phyloP scores from a whole-genome alignment of 2,888 invertebrate species.

The Vanessa cardui region DNA sequence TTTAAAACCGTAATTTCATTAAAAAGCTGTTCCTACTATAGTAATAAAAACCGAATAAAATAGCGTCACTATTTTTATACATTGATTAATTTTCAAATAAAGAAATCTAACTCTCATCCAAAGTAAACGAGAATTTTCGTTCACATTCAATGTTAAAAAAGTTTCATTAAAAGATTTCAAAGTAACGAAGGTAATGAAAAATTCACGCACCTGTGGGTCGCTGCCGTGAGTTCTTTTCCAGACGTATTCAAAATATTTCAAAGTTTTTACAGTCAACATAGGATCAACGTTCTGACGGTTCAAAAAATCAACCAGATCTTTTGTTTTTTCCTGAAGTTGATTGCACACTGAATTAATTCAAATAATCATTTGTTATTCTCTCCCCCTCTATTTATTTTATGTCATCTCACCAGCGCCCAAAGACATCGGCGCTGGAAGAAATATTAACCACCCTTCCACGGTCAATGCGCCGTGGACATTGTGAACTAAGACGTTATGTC shows the following conservation, averaged over 20 bases:
- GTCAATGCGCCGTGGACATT: too few relatives aligned
- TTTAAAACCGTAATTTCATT: too few relatives aligned
- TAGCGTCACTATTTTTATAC: too few relatives aligned
- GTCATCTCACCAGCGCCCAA: too few relatives aligned
- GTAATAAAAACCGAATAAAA: too few relatives aligned
- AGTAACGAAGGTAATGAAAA: constrained; percentile 6
- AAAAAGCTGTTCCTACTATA: too few relatives aligned
- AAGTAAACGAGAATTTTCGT: background rate
- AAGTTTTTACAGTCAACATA: constrained; percentile 64
- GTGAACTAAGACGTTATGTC: too few relatives aligned
- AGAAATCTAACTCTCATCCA: background rate
- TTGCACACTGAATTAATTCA: constrained; percentile 50
- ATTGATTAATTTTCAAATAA: background rate
- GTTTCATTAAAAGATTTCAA: constrained; percentile 10
- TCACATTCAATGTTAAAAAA: background rate
- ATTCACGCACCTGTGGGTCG: constrained; percentile 67
- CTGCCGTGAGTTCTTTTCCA: constrained; percentile 80
- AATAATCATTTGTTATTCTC: constrained; percentile 34
- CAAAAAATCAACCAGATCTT: constrained; percentile 72
- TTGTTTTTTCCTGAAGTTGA: constrained; percentile 68
- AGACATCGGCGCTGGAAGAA: too few relatives aligned
- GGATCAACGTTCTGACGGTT: constrained; percentile 75
- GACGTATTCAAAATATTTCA: constrained; percentile 79
- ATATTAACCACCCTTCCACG: too few relatives aligned
- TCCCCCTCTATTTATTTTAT: constrained; percentile 47